phyloP scores from a whole-genome alignment of 1,140 invertebrate genomes.

The Thereuonema tuberculata region DNA sequence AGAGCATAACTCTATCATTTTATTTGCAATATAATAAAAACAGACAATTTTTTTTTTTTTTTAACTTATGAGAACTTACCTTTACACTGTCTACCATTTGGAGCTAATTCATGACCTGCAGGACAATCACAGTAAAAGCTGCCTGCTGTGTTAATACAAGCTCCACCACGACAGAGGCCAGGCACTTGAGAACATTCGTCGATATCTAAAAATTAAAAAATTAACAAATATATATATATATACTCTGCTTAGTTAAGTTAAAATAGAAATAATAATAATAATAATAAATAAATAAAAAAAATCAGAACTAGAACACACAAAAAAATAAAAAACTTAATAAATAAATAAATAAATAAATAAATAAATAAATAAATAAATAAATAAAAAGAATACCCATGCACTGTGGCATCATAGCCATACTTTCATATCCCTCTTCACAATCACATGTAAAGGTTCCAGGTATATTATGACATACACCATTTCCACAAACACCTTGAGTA shows the following conservation, averaged over 20 bases:
- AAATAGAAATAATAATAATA: too few species aligned
- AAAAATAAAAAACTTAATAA: too few species aligned
- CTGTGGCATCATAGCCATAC: conserved; percentile 61
- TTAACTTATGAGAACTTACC: conserved; percentile 27
- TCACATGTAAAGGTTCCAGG: conserved; percentile 68
- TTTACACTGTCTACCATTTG: conserved; percentile 48
- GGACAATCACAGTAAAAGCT: conserved; percentile 57
- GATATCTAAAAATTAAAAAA: conserved; percentile 46
- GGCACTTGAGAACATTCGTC: conserved; percentile 61
- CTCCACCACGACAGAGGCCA: conserved; percentile 48
- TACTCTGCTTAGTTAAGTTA: background rate
- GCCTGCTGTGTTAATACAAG: conserved; percentile 51
- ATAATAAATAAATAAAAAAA: too few species aligned
- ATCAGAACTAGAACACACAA: too few species aligned
- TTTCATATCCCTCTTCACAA: conserved; percentile 58
- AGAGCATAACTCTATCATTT: too few species aligned
- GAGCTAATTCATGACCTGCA: conserved; percentile 47
- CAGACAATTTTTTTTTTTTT: too few species aligned
- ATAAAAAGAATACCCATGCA: conserved; percentile 49
- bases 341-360: conserved; percentile 20
- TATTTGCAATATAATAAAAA: too few species aligned
- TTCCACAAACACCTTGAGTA: conserved; percentile 65
- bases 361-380: background rate
- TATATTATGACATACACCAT: conserved; percentile 65
- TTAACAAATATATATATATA: conserved; percentile 7